Evolutionary conservation across 2,113 vertebrate species (phyloP).

Genomic region (Xerus inauris): DNA sequence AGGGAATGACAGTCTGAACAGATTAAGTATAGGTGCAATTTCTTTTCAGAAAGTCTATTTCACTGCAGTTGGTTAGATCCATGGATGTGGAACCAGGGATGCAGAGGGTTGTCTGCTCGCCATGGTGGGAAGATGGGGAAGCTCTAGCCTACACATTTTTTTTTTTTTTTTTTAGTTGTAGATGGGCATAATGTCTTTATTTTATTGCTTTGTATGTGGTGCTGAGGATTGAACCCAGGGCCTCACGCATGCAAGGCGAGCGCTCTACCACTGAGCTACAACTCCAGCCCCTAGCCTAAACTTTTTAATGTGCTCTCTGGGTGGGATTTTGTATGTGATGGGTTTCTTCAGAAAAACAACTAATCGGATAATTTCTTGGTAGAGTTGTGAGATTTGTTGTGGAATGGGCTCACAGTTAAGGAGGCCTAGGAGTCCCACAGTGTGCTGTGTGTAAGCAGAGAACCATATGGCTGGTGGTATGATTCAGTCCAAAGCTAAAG

Average conservation of each 20-base stretch:
- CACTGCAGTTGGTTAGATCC: background rate
- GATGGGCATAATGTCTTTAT: too few relatives aligned
- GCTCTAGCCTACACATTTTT: accelerated
- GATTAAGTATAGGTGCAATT: background rate
- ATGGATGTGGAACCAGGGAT: background rate
- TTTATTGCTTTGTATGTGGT: too few relatives aligned
- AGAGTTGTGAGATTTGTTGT: background rate
- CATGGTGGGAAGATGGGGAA: background rate
- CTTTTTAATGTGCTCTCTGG: too few relatives aligned
- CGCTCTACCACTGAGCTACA: too few relatives aligned
- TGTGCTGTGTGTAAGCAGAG: background rate
- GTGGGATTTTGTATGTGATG: background rate
- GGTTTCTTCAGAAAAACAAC: background rate
- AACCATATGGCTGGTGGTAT: background rate
- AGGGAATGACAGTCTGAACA: too few relatives aligned
- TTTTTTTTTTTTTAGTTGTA: accelerated
- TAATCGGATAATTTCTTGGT: background rate
- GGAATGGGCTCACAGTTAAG: background rate
- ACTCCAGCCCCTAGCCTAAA: too few relatives aligned
- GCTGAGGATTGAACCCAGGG: too few relatives aligned
- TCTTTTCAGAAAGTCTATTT: background rate
- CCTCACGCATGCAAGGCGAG: too few relatives aligned
- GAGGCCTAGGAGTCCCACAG: background rate
- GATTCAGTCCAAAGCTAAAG: background rate
- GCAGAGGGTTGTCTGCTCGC: too few relatives aligned